Evolutionary conservation across 2,113 vertebrate genomes (phyloP).

Genomic region (Hypomesus transpacificus): DNA sequence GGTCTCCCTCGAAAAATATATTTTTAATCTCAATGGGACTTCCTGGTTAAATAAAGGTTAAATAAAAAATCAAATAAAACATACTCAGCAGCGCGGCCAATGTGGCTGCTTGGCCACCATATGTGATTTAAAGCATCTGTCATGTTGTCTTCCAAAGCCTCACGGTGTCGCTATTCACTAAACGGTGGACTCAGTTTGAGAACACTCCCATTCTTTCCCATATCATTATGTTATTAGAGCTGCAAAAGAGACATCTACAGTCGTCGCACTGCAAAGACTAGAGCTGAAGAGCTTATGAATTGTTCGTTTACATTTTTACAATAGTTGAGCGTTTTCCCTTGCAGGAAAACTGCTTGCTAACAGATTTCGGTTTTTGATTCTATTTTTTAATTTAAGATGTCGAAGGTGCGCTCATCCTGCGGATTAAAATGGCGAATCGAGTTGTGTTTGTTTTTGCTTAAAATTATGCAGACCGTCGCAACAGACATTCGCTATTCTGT

Average conservation of each 20-base stretch:
- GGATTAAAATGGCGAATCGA: constrained; percentile 10
- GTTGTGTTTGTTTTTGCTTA: background rate
- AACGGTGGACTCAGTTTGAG: background rate
- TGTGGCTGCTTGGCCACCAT: too few species aligned
- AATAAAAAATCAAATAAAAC: too few species aligned
- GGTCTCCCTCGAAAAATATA: too few species aligned
- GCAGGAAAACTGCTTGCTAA: too few species aligned
- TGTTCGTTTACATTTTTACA: background rate
- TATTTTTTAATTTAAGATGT: background rate
- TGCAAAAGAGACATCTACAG: background rate
- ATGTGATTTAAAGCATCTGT: background rate
- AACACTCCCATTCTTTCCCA: constrained; percentile 5
- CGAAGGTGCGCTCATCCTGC: background rate
- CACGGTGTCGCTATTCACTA: constrained; percentile 45
- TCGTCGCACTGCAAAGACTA: background rate
- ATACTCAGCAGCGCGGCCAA: too few species aligned
- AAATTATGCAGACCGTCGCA: background rate
- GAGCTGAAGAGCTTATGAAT: too few species aligned
- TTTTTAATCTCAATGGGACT: too few species aligned
- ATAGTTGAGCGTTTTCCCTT: background rate
- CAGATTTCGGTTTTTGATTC: background rate
- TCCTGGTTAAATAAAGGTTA: too few species aligned
- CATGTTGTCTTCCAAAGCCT: constrained; percentile 15
- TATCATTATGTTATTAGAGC: background rate
- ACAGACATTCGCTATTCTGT: constrained; percentile 55